Evolutionary conservation across 1,140 invertebrate genomes (phyloP), one percentile per base, ranked within the genome.

Genomic region (Archegozetes longisetosus): DNA sequence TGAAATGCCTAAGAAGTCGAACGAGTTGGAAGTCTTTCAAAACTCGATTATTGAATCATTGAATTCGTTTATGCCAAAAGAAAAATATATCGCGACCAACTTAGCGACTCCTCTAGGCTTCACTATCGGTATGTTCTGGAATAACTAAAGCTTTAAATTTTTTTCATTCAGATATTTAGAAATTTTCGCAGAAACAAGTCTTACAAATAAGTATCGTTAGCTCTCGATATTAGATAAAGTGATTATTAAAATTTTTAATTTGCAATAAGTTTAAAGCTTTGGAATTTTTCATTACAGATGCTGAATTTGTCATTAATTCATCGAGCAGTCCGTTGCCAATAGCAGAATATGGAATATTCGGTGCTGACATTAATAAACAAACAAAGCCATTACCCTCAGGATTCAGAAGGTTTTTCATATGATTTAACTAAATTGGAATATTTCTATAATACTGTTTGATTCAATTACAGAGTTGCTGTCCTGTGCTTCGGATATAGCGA

Each of bases 401-500:
- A n/a, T 22, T 47, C 14, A 55, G 28, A 26, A 55, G 25, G 53
- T 55, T 25, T 22, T 55, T 2, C 20, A 20, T 20, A 27, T 14
- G 27, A 6, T 54, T 12, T 2, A 58, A 6, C 40, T 49, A 17
- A 22, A 12, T 48, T 1, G 40, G 12, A 24, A 27, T 2, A 51
- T 23, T 51, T 24, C 2, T 55, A 3, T 55, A 2, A 26, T 47
- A 2, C 26, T 22, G 14, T 28, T 49, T 6, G 2, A 26, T 3
- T 58, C 6, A 40, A 22, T 17, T 3, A 25, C 20, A 58, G 57
- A 22, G 22, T 49, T 3, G 57, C 57, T 46, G 6, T 58, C 12
- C 20, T 58, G 57, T 58, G 57, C 48, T 49, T 58, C 23, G 57
- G 57, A 23, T 58, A 50, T 47, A 58, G 50, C 40, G 57, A 58